These are phyloP conservation scores for Mus spretus DNA, from an alignment of 2,797 vertebrate genomes.

Conservation along the genomic window DNA sequence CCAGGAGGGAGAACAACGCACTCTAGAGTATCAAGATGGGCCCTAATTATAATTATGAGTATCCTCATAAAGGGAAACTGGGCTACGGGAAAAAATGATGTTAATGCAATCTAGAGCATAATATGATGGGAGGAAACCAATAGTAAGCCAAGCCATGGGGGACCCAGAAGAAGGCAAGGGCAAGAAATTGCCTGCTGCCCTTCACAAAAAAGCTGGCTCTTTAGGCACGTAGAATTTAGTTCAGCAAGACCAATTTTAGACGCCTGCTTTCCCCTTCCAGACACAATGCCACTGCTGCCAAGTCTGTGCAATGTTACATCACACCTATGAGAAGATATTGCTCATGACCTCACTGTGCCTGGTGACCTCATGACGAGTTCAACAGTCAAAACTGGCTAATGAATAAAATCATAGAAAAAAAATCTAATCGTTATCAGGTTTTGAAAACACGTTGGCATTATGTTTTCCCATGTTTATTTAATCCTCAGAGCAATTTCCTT, in stretches of 20 bases:
- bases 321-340: not conserved
- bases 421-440: not conserved
- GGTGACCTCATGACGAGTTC: not conserved
- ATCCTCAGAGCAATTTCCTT: constrained; percentile 32
- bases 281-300: not conserved
- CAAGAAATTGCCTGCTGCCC: not conserved
- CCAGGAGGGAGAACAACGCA: not conserved
- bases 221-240: not conserved
- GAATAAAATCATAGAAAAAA: constrained; percentile 24
- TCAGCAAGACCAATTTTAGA: not conserved
- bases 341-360: not conserved
- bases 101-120: not conserved
- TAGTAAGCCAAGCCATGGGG: not conserved
- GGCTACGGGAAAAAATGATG: not conserved
- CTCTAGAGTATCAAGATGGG: not conserved
- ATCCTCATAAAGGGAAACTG: not conserved
- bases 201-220: not conserved
- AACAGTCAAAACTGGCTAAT: not conserved
- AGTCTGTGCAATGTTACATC: not conserved
- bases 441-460: constrained; percentile 29
- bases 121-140: not conserved
- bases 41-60: not conserved
- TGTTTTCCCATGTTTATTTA: not conserved
- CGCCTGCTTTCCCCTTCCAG: not conserved
- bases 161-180: not conserved